Evolutionary conservation across 1,140 invertebrate genomes (phyloP), one percentile per base, ranked within the genome.

Genomic region (Yoshiicerus persimilis): DNA sequence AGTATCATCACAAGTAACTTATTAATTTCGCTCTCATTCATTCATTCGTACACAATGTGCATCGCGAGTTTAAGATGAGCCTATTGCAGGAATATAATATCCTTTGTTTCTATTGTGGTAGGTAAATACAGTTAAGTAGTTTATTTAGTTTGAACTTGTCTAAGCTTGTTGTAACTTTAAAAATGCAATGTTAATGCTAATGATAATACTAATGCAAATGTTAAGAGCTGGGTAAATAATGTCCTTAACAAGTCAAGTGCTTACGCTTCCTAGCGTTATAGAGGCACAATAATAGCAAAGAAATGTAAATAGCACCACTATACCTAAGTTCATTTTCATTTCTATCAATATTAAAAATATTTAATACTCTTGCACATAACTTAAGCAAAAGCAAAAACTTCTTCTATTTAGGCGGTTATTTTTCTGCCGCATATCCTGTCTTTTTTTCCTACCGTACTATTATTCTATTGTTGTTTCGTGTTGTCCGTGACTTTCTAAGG

Each of bases 401-500:
- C 16, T 36, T 77, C 20, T 32, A n/a, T 80, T 80, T 80, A 80
- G 75, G 34, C 30, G 34, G 11, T 38, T 80, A 80, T 80, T 34
- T 80, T 80, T 32, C 34, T 38, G 30, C n/a, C 20, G 75, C 75
- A n/a, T 80, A 80, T 80, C 75, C 75, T 34, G 75, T 36, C 75
- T 34, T 25, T 34, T 80, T 80, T 16, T 4, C 20, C 23, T 34
- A n/a, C 32, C 20, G 16, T 36, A 8, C 32, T 80, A 80, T 80
- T 70, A 32, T 80, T 80, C 75, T 80, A 80, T 80, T 80, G 75
- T 80, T 32, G 38, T 80, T 36, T 23, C 20, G 3, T 36, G 27
- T 36, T 80, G 75, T 20, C 75, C 75, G 75, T 80, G 75, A 80
- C 75, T 80, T 80, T 80, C 75, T 80, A 80, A 80, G 34, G 32